Conservation (phyloP, 2,113 vertebrate genomes). For the Columbina picui region DNA sequence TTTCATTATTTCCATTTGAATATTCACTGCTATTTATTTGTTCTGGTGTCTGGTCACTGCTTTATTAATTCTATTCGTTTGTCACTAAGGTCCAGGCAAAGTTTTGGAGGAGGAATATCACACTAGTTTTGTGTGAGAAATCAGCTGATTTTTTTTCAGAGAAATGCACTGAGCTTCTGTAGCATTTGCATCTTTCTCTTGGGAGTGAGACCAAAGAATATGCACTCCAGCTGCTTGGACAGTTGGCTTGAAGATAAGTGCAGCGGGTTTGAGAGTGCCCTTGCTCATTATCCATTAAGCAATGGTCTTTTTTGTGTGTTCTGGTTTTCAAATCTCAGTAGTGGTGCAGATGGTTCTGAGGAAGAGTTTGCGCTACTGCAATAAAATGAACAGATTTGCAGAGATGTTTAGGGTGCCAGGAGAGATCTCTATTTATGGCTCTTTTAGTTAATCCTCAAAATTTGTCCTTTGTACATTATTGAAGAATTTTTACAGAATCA, state of each 20-base stretch:
- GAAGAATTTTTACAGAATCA: background rate
- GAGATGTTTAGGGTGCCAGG: background rate
- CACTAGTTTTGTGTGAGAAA: background rate
- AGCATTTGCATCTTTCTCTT: background rate
- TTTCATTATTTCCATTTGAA: background rate
- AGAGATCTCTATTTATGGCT: background rate
- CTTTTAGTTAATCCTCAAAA: background rate
- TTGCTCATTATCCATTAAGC: background rate
- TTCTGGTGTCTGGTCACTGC: background rate
- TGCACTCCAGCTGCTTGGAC: background rate
- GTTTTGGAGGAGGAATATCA: background rate
- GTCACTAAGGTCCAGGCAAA: background rate
- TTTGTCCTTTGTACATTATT: background rate
- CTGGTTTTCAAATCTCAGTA: background rate
- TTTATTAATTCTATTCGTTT: background rate
- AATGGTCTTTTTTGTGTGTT: background rate
- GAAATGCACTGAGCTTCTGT: background rate
- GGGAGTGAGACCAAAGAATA: background rate
- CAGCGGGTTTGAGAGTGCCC: background rate
- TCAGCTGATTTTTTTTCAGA: background rate
- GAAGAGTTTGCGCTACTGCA: slow-evolving; percentile 9
- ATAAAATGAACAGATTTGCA: slow-evolving; percentile 20
- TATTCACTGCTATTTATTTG: background rate
- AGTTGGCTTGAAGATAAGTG: background rate
- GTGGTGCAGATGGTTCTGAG: slow-evolving; percentile 13